Conservation (phyloP, 2,888 invertebrate genomes). For the Gisinianus flammeolus region DNA sequence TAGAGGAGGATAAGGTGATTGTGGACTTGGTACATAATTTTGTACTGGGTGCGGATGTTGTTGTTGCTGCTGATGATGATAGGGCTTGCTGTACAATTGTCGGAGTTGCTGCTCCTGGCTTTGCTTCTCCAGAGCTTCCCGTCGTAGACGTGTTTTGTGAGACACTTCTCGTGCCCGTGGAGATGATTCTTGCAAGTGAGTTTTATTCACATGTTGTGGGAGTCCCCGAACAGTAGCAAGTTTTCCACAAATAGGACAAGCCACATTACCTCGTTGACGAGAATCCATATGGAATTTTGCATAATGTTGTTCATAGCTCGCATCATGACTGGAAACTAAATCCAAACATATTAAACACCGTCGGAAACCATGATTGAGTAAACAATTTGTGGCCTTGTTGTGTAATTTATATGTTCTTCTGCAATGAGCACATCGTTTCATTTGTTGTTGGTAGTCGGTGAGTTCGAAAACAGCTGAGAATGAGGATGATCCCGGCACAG, state of each 20-base stretch:
- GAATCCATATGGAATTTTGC: conserved; percentile 22
- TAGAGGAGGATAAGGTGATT: background rate
- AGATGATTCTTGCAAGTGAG: conserved; percentile 7
- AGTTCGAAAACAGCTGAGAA: conserved; percentile 2
- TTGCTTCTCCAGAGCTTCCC: background rate
- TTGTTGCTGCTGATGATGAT: conserved; percentile 1
- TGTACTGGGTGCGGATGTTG: background rate
- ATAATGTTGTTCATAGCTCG: conserved; percentile 34
- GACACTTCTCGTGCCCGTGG: background rate
- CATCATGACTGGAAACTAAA: conserved; percentile 29
- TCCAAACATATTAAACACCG: conserved; percentile 39
- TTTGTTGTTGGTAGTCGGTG: conserved; percentile 27
- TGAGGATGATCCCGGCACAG: background rate
- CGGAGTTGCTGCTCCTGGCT: background rate
- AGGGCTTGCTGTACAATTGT: background rate
- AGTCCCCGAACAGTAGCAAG: conserved; percentile 17
- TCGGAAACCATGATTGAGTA: conserved; percentile 32
- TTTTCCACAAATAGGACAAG: conserved; percentile 35
- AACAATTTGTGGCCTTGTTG: conserved; percentile 23
- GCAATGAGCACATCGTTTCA: conserved; percentile 35
- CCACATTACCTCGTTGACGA: conserved; percentile 13
- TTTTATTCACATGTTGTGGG: conserved; percentile 23
- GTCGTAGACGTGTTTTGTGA: background rate
- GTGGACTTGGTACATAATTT: background rate
- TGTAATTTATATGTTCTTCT: conserved; percentile 6